phyloP scores from a whole-genome alignment of 2,797 vertebrate species.

The Enteromius viviparus region DNA sequence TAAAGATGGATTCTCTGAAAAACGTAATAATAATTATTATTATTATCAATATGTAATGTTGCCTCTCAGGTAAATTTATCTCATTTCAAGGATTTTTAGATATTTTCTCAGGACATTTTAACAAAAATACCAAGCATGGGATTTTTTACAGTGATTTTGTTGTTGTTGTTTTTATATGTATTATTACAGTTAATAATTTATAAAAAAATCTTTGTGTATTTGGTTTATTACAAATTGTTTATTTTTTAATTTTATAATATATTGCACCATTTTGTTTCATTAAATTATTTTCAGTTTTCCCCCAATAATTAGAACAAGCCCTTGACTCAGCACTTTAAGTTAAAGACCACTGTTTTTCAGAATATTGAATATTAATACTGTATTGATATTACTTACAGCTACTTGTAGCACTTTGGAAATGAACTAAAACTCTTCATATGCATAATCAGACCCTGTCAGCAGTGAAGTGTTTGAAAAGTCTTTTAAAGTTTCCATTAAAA shows the following conservation, averaged over 20 bases:
- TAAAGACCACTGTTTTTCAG: neutral
- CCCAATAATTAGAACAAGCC: neutral
- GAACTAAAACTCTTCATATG: neutral
- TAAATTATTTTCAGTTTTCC: neutral
- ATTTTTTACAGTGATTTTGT: neutral
- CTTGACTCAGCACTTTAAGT: neutral
- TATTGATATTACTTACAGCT: neutral
- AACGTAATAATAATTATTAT: neutral
- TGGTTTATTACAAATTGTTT: neutral
- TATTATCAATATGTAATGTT: neutral
- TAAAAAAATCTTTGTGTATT: no score
- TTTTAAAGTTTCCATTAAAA: constrained; percentile 20
- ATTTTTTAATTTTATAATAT: neutral
- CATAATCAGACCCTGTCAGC: constrained; percentile 19
- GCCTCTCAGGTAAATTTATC: neutral
- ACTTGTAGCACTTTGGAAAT: neutral
- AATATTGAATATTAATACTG: neutral
- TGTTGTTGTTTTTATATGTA: neutral
- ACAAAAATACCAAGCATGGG: neutral
- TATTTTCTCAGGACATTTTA: neutral
- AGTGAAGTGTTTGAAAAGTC: constrained; percentile 9
- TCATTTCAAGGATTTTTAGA: neutral
- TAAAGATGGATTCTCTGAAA: neutral
- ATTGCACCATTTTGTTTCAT: neutral
- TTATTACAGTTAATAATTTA: neutral